Percentiles rank a stretch among this genome's conserved stretches.
Evolutionary conservation across 1,140 invertebrate genomes (phyloP).

Genomic region (Drosophila mayri): DNA sequence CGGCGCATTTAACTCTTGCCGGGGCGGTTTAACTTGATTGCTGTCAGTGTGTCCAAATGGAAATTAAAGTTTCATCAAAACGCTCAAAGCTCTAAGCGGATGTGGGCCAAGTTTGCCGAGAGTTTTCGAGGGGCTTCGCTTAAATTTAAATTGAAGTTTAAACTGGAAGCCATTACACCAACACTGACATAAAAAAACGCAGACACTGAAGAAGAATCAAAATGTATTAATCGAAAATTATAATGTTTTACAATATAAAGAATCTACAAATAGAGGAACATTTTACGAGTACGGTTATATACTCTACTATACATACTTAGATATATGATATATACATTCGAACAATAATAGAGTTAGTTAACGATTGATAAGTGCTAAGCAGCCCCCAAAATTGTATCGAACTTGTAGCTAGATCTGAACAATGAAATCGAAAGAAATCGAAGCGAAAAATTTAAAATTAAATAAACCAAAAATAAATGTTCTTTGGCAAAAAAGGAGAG

Average conservation of each 20-base stretch:
- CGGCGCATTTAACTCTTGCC: slow-evolving; percentile 36
- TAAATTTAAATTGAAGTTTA: slow-evolving; percentile 23
- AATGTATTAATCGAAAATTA: slow-evolving; percentile 55
- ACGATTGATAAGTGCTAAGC: slow-evolving; percentile 59
- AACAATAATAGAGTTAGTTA: slow-evolving; percentile 79
- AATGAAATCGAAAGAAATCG: slow-evolving; percentile 57
- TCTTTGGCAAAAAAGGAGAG: slow-evolving; percentile 27
- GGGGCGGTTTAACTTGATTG: slow-evolving; percentile 62
- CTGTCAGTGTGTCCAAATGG: slow-evolving; percentile 67
- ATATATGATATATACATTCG: slow-evolving; percentile 69
- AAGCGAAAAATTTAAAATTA: slow-evolving; percentile 54
- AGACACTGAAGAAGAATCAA: slow-evolving; percentile 42
- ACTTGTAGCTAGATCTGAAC: slow-evolving; percentile 64
- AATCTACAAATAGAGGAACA: slow-evolving; percentile 50
- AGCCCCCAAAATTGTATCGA: slow-evolving; percentile 52
- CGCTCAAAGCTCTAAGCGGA: slow-evolving; percentile 43
- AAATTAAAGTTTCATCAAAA: slow-evolving; percentile 64
- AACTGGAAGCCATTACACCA: not conserved
- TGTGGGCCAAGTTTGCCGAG: slow-evolving; percentile 48
- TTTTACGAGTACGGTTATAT: slow-evolving; percentile 57
- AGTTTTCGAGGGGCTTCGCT: slow-evolving; percentile 16
- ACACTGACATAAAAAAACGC: not conserved
- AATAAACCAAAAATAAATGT: slow-evolving; percentile 55
- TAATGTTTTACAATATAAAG: slow-evolving; percentile 44
- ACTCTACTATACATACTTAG: slow-evolving; percentile 47